phyloP scores from a whole-genome alignment of 2,797 vertebrate species.

The Gymnoscopelus braueri region DNA sequence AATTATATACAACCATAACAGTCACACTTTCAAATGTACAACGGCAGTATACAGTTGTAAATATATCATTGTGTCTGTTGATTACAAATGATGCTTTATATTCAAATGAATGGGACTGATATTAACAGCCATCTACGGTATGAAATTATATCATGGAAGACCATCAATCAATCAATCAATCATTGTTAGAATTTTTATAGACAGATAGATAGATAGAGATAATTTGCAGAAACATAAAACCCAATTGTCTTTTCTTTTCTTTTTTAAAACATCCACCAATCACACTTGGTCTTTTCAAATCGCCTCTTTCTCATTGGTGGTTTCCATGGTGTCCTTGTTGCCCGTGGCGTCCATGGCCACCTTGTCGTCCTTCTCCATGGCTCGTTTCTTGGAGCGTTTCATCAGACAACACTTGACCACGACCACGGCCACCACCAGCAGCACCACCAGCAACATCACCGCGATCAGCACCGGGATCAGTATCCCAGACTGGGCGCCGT shows the following conservation, averaged over 20 bases:
- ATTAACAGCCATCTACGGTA: no score
- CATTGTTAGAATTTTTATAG: no score
- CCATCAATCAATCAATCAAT: no score
- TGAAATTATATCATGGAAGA: background rate
- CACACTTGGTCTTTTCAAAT: slow-evolving; percentile 7
- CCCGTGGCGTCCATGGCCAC: slow-evolving; percentile 41
- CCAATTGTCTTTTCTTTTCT: no score
- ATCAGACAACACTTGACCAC: slow-evolving; percentile 80
- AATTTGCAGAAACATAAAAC: background rate
- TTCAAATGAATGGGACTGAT: background rate
- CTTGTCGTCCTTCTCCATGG: slow-evolving; percentile 38
- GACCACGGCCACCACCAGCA: slow-evolving; percentile 73
- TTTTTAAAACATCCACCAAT: no score
- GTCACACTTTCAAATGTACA: no score
- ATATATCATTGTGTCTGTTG: no score
- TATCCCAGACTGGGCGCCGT: slow-evolving; percentile 34
- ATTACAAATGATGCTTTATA: slow-evolving; percentile 48
- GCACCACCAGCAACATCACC: slow-evolving; percentile 76
- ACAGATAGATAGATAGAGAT: slow-evolving; percentile 58
- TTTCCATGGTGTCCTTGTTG: slow-evolving; percentile 54
- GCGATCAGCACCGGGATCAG: slow-evolving; percentile 80
- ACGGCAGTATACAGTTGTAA: no score
- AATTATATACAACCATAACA: no score
- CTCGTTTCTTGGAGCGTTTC: slow-evolving; percentile 41
- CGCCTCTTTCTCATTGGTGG: slow-evolving; percentile 47